Evolutionary conservation across 2,888 invertebrate genomes (phyloP).

Genomic region (Asteroscopus sphinx): DNA sequence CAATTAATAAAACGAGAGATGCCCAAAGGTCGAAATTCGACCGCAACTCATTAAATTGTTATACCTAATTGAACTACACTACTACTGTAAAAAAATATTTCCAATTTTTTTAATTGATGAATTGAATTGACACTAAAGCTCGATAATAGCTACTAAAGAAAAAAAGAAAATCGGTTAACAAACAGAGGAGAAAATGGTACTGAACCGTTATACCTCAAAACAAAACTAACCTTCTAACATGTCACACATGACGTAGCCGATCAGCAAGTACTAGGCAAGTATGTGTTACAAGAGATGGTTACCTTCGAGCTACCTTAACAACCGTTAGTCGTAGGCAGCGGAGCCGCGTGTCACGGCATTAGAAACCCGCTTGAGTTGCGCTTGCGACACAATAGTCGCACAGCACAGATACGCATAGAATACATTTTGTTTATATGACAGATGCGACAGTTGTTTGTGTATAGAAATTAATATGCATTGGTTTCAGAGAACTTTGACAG

Average conservation of each 20-base stretch:
- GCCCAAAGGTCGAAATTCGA: no score
- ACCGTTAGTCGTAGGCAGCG: conserved; percentile 56
- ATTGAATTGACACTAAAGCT: no score
- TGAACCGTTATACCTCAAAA: neutral
- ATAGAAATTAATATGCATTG: neutral
- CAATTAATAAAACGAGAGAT: no score
- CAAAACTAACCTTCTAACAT: conserved; percentile 3
- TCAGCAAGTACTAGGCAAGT: conserved; percentile 20
- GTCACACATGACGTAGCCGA: conserved; percentile 3
- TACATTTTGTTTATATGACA: conserved; percentile 22
- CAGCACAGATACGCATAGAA: conserved; percentile 48
- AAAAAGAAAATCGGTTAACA: no score
- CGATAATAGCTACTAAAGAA: no score
- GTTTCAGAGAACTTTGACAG: no score
- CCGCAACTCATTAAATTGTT: no score
- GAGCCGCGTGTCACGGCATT: conserved; percentile 65
- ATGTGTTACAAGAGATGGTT: conserved; percentile 34
- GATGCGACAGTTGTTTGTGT: conserved; percentile 20
- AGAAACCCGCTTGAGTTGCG: conserved; percentile 67
- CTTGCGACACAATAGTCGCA: conserved; percentile 69
- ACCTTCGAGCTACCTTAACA: conserved; percentile 48
- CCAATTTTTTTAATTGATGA: no score
- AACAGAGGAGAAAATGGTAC: no score
- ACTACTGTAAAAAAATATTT: no score
- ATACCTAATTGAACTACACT: no score